Base-by-base conservation (phyloP, 92 coral and sea anemone genomes). In the Porites rus region DNA sequence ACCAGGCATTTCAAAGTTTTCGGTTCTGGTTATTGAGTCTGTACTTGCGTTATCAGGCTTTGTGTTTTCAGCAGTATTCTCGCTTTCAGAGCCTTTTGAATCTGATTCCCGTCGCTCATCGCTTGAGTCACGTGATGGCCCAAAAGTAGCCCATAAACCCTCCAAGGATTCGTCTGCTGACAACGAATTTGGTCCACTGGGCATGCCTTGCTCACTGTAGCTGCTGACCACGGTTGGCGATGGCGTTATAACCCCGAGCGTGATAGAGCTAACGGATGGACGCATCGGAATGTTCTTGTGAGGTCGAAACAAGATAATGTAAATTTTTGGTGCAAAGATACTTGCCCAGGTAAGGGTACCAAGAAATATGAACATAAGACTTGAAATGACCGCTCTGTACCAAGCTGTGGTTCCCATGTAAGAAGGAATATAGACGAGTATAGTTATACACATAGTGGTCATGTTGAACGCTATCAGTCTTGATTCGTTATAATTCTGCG, bases 401-500 rank as follows among this genome's bases (percentile, higher is more conserved):
- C 93, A 92, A 16, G 87, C 93, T 9, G 84, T 81, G 50, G 95
- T 90, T 8, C 95, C 93, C 85, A 92, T 52, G 76, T 90, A 92
- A 0, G 95, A 92, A 19, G 95, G 95, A 12, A 92, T 78, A 76
- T 84, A 93, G 25, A 93, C 96, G 62, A 93, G 85, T 8, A 93
- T 88, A 25, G 90, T 94, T 71, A 94, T 92, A 20, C 96, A 94
- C 22, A 90, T 74, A 1, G 96, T 94, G 24, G 93, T 80, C 98
- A 94, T 94, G 60, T 90, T 94, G 65, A 94, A 93, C 25, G 98
- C 95, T 51, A 94, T 94, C 72, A 93, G 86, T 56, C 88, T 87
- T 4, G 96, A 93, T 88, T 94, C 96, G 90, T 94, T 94, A 72
- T 94, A 93, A 69, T 94, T 94, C 83, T 94, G 94, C 7, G 98